Percentiles rank a stretch among this genome's conserved stretches.
These are phyloP conservation scores for Semnopithecus entellus DNA, from an alignment of 2,113 vertebrate genomes.

Conservation along the genomic window DNA sequence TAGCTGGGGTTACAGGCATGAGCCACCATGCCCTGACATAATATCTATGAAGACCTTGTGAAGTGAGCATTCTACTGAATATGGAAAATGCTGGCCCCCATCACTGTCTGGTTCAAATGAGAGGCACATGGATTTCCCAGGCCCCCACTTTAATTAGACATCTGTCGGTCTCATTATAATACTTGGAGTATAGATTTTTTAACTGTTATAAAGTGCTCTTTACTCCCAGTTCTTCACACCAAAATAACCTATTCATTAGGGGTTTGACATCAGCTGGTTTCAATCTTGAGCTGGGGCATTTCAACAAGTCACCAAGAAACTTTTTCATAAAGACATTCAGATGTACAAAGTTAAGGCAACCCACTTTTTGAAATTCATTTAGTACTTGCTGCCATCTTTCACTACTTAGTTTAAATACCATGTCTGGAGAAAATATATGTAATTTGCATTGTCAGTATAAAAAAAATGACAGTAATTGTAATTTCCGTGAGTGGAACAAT, in stretches of 20 bases:
- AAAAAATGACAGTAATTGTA: slow-evolving; percentile 51
- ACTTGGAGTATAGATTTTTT: neutral
- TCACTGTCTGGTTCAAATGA: neutral
- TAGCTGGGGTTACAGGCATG: no score
- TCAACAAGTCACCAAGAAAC: slow-evolving; percentile 27
- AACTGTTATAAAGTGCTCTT: neutral
- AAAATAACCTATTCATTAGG: neutral
- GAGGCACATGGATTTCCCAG: neutral
- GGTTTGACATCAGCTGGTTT: neutral
- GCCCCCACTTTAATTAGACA: neutral
- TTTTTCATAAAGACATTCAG: neutral
- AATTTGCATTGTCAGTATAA: slow-evolving; percentile 63
- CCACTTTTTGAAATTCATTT: slow-evolving; percentile 25
- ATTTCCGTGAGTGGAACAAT: slow-evolving; percentile 55
- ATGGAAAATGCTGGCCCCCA: neutral
- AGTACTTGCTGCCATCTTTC: slow-evolving; percentile 25
- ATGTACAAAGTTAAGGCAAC: neutral
- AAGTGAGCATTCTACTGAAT: neutral
- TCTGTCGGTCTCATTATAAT: neutral
- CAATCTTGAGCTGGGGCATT: neutral
- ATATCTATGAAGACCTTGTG: neutral
- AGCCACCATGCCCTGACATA: neutral
- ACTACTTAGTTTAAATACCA: slow-evolving; percentile 58
- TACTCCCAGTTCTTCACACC: neutral
- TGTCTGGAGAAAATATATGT: slow-evolving; percentile 58